Percentiles rank a stretch among this genome's conserved stretches.
Conservation (phyloP, 2,888 invertebrate genomes). For the Gisinianus flammeolus region DNA sequence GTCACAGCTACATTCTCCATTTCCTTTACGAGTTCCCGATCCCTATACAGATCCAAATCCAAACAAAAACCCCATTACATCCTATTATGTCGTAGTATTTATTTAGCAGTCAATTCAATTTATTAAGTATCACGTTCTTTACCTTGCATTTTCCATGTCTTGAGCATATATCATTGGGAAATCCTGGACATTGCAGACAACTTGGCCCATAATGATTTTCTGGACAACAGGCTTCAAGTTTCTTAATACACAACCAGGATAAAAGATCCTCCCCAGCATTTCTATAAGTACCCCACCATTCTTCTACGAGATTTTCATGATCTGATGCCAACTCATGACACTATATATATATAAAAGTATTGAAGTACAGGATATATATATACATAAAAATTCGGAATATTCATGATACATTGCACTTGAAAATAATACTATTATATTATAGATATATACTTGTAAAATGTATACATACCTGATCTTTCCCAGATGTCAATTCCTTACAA, state of each 20-base stretch:
- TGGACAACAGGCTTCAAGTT: conserved; percentile 79
- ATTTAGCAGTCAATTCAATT: background rate
- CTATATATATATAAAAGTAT: conserved; percentile 63
- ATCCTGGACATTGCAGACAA: conserved; percentile 80
- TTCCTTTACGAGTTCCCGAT: conserved; percentile 89
- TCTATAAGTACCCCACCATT: conserved; percentile 84
- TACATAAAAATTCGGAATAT: too few relatives aligned
- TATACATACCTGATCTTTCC: conserved; percentile 66
- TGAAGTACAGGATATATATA: too few relatives aligned
- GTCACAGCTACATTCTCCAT: conserved; percentile 83
- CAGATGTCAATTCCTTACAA: conserved; percentile 76
- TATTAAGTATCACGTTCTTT: conserved; percentile 22
- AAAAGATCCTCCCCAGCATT: conserved; percentile 69
- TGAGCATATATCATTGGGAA: conserved; percentile 75
- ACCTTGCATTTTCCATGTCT: conserved; percentile 81
- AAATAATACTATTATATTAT: background rate
- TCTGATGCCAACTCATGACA: conserved; percentile 86
- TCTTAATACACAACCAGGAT: conserved; percentile 79
- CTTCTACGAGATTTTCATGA: conserved; percentile 79
- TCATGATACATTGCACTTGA: too few relatives aligned
- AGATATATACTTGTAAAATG: background rate
- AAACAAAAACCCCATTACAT: too few relatives aligned
- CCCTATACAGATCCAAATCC: too few relatives aligned
- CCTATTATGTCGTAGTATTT: too few relatives aligned
- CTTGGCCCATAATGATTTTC: conserved; percentile 79